Conservation (phyloP, 2,888 invertebrate species). For the Agrotis exclamationis region DNA sequence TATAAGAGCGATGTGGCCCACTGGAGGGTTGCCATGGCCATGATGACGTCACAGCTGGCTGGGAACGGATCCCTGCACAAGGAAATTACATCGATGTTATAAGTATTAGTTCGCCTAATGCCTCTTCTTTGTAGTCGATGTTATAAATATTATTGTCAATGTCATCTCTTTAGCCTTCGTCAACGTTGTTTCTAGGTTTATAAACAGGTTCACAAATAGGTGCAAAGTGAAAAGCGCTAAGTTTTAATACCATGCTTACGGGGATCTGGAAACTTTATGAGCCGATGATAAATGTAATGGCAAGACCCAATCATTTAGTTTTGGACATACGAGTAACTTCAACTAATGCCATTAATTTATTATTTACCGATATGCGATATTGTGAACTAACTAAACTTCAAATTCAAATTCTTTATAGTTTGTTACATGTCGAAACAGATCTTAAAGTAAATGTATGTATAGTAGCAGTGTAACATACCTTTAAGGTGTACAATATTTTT, state of each 20-base stretch:
- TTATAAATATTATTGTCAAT: too few species aligned
- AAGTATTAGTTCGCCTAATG: too few species aligned
- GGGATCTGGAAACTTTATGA: slow-evolving; percentile 26
- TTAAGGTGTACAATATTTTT: too few species aligned
- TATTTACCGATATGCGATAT: slow-evolving; percentile 52
- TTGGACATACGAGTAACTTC: slow-evolving; percentile 49
- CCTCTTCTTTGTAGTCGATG: too few species aligned
- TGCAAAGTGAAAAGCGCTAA: slow-evolving; percentile 13
- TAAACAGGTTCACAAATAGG: not conserved
- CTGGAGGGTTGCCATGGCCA: slow-evolving; percentile 75
- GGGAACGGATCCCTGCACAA: slow-evolving; percentile 67
- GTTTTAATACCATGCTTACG: slow-evolving; percentile 19
- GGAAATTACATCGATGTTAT: not conserved
- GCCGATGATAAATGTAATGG: slow-evolving; percentile 45
- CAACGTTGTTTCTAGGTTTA: not conserved
- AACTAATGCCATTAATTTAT: slow-evolving; percentile 52
- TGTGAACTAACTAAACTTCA: slow-evolving; percentile 51
- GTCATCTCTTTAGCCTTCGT: not conserved
- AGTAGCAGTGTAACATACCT: too few species aligned
- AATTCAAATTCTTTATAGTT: too few species aligned
- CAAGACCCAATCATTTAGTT: slow-evolving; percentile 32
- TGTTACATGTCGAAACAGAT: too few species aligned
- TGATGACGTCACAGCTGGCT: slow-evolving; percentile 50
- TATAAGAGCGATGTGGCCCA: slow-evolving; percentile 75
- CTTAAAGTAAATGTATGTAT: too few species aligned